Evolutionary conservation across 2,888 invertebrate species (phyloP).

Genomic region (Carabus problematicus): DNA sequence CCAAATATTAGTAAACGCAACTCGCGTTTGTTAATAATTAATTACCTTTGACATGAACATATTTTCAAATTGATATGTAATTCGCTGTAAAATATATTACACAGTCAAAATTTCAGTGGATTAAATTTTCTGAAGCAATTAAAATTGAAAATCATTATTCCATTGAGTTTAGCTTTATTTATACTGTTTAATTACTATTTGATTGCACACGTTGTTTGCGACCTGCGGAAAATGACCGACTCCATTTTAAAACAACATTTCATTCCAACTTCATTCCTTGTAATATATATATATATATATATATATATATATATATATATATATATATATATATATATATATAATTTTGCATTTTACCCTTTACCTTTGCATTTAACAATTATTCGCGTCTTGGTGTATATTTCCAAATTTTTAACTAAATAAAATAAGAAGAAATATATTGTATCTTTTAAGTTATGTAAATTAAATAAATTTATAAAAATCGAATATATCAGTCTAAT

Average conservation of each 20-base stretch:
- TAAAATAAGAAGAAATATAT: too few relatives aligned
- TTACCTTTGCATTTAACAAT: not conserved
- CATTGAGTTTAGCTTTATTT: conserved; percentile 41
- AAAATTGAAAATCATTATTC: conserved; percentile 42
- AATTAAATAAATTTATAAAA: too few relatives aligned
- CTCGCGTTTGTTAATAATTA: conserved; percentile 35
- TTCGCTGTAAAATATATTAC: conserved; percentile 40
- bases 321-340: not conserved
- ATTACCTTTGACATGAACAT: conserved; percentile 41
- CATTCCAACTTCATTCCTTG: not conserved
- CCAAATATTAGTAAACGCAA: conserved; percentile 25
- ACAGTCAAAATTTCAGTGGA: conserved; percentile 40
- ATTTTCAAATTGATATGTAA: conserved; percentile 41
- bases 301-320: not conserved
- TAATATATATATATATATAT: conserved; percentile 2
- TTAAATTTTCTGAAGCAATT: conserved; percentile 42
- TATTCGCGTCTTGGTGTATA: too few relatives aligned
- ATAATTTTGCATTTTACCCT: not conserved
- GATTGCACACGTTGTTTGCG: conserved; percentile 39
- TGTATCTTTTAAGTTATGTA: too few relatives aligned
- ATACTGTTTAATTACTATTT: conserved; percentile 42
- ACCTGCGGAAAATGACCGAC: conserved; percentile 29
- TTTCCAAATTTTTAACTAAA: too few relatives aligned
- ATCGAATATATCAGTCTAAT: too few relatives aligned
- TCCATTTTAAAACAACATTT: conserved; percentile 26